A percentile compares a stretch with the other conserved stretches of the same genome.
phyloP scores from a whole-genome alignment of 2,888 invertebrate genomes.

The Oscheius sp. region DNA sequence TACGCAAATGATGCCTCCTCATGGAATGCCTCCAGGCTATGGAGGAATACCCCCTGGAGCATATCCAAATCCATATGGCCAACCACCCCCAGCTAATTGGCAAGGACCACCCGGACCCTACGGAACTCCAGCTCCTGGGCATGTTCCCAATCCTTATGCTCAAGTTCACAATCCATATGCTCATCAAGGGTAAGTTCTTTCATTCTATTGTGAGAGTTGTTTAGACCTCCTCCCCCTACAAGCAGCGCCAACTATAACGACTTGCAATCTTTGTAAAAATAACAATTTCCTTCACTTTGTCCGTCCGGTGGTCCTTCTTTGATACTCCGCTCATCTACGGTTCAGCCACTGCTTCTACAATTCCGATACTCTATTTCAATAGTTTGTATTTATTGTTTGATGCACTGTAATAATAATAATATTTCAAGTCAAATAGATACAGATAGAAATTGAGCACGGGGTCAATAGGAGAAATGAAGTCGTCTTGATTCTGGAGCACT shows the following conservation, averaged over 20 bases:
- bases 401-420: background rate
- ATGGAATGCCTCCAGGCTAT: constrained; percentile 6
- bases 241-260: constrained; percentile 21
- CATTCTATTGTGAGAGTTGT: background rate
- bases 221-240: background rate
- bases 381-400: background rate
- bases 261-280: constrained; percentile 27
- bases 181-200: constrained; percentile 3
- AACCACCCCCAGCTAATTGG: constrained; percentile 24
- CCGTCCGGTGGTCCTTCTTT: background rate
- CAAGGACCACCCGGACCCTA: constrained; percentile 10
- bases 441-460: background rate
- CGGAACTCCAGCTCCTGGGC: background rate
- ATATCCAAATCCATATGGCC: constrained; percentile 6
- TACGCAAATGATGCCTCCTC: background rate
- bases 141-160: constrained; percentile 27
- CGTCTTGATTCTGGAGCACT: background rate
- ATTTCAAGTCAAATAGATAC: background rate
- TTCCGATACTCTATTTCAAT: constrained; percentile 7
- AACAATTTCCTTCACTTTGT: background rate
- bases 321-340: constrained; percentile 20
- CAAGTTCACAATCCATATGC: constrained; percentile 30
- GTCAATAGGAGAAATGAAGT: constrained; percentile 9
- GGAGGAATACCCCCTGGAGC: constrained; percentile 13
- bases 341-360: constrained; percentile 3